Evolutionary conservation across 2,797 vertebrate genomes (phyloP).

Genomic region (Halcyon chelicuti): DNA sequence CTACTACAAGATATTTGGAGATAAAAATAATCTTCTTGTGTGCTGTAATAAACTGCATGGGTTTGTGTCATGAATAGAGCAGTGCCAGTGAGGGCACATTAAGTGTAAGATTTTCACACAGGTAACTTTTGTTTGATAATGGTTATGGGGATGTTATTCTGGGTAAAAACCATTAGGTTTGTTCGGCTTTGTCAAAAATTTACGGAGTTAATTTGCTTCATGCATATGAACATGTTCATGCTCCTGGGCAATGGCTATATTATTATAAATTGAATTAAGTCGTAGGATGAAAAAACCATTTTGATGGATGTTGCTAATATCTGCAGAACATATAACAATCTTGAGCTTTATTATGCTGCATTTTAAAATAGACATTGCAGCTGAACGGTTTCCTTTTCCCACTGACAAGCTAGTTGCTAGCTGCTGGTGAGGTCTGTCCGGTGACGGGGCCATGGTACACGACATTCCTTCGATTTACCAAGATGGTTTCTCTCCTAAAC

Average conservation of each 20-base stretch:
- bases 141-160: neutral
- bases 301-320: neutral
- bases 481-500: neutral
- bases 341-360: neutral
- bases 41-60: neutral
- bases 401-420: neutral
- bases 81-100: neutral
- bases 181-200: neutral
- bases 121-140: neutral
- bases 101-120: neutral
- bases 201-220: neutral
- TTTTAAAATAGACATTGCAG: neutral
- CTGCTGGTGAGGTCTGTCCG: neutral
- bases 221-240: neutral
- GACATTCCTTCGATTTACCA: neutral
- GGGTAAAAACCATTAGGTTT: neutral
- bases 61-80: neutral
- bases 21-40: neutral
- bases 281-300: neutral
- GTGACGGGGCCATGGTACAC: neutral
- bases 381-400: neutral
- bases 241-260: neutral
- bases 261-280: neutral
- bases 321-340: neutral
- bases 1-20: neutral